Base-by-base conservation (phyloP, 2,888 invertebrate genomes). In the Torymus auratus region DNA sequence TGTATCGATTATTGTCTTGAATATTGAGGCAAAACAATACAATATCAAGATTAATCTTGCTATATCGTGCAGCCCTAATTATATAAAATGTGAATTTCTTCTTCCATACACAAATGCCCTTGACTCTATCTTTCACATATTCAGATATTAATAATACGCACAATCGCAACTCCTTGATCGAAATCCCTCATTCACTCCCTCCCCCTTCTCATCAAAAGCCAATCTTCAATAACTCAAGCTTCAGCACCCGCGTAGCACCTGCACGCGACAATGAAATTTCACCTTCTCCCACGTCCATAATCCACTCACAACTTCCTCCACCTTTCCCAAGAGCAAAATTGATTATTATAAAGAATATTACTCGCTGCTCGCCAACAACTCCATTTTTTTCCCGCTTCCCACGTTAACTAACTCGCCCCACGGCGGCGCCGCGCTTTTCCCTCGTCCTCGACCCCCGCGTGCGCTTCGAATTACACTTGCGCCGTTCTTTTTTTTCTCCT, bases 281-380 rank as follows among this genome's bases (percentile, higher is more conserved):
- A 53, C 68, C 23, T 71, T 74, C 67, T 74, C 74, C 68, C 68
- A 68, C n/a, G 15, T 13, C n/a, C 28, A 13, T 70, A 14, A 28
- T 65, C 56, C 20, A 20, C 20, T 2, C 20, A 20, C 20, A 1
- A 20, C 20, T 20, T 20, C 20, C 20, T 20, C 20, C 20, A 20
- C 20, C 20, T 20, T 65, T 65, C 60, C 65, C 60, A 67, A 58
- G 75, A 53, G 50, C n/a, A 55, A 70, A 70, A 77, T 77, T 77
- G 76, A 77, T 77, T 77, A 62, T 70, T 70, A 69, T 73, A 73
- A 64, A 50, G 17, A 17, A 60, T 14, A n/a, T 60, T 17, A 11
- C 58, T 17, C 10, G 14, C 10, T 60, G 11, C 15, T n/a, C 23
- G 14, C 13, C 12, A 13, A 10, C 56, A 52, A 56, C 20, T 11